Evolutionary conservation across 1,140 invertebrate genomes (phyloP).

Genomic region (Brachionus manjavacas): DNA sequence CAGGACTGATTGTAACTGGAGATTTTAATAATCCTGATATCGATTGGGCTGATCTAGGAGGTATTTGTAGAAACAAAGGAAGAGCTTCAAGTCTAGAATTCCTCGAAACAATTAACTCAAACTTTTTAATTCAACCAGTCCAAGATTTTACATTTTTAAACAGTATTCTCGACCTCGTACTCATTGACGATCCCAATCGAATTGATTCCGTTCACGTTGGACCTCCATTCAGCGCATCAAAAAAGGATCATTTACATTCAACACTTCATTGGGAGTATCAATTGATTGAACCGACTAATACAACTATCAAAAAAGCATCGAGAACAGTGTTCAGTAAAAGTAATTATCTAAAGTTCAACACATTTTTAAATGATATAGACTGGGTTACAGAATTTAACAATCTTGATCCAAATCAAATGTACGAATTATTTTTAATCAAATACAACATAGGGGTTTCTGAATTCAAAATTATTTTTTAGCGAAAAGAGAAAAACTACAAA

Average conservation of each 20-base stretch:
- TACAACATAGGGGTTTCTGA: background rate
- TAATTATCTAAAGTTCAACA: too few species aligned
- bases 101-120: background rate
- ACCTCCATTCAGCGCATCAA: background rate
- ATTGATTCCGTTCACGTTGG: background rate
- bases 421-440: background rate
- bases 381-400: background rate
- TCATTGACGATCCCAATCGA: background rate
- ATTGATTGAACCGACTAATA: background rate
- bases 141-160: background rate
- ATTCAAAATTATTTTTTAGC: too few species aligned
- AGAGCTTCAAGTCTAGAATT: background rate
- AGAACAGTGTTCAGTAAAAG: background rate
- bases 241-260: background rate
- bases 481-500: too few species aligned
- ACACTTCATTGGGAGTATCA: background rate
- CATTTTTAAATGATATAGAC: too few species aligned
- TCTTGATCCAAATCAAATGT: background rate
- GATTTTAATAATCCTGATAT: background rate
- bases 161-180: background rate
- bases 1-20: background rate
- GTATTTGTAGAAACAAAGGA: background rate
- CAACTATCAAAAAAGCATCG: background rate
- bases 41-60: background rate
- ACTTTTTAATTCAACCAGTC: background rate